phyloP scores from a whole-genome alignment of 2,113 vertebrate genomes.

The Lipophrys pholis region DNA sequence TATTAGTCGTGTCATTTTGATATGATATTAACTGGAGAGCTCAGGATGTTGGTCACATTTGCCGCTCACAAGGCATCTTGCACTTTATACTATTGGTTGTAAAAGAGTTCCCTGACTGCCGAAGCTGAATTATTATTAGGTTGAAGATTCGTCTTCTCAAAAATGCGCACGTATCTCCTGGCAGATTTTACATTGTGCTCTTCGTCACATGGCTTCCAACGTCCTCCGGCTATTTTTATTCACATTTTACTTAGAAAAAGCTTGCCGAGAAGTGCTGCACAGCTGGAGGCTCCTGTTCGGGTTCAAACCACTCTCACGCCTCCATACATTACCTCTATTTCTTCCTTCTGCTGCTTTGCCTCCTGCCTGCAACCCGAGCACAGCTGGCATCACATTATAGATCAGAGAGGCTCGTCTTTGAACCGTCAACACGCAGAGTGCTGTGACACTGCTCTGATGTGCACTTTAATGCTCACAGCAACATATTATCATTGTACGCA shows the following conservation, averaged over 20 bases:
- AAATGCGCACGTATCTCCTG: constrained; percentile 9
- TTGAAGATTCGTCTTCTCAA: neutral
- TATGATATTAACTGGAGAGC: too few species aligned
- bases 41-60: too few species aligned
- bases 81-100: too few species aligned
- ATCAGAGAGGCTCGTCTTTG: constrained; percentile 38
- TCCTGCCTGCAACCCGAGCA: constrained; percentile 32
- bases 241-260: constrained; percentile 30
- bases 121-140: constrained; percentile 6
- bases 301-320: constrained; percentile 1
- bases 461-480: neutral
- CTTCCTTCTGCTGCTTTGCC: constrained; percentile 21
- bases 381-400: constrained; percentile 41
- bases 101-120: neutral
- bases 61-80: too few species aligned
- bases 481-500: neutral
- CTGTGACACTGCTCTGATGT: constrained; percentile 1
- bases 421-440: constrained; percentile 14
- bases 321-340: constrained; percentile 12
- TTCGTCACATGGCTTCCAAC: constrained; percentile 12
- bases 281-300: constrained; percentile 24
- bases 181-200: constrained; percentile 12
- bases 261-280: constrained; percentile 11
- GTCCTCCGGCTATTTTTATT: constrained; percentile 32
- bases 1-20: too few species aligned